Base-by-base conservation (phyloP, 2,888 invertebrate species). In the Drosophila suboccidentalis region DNA sequence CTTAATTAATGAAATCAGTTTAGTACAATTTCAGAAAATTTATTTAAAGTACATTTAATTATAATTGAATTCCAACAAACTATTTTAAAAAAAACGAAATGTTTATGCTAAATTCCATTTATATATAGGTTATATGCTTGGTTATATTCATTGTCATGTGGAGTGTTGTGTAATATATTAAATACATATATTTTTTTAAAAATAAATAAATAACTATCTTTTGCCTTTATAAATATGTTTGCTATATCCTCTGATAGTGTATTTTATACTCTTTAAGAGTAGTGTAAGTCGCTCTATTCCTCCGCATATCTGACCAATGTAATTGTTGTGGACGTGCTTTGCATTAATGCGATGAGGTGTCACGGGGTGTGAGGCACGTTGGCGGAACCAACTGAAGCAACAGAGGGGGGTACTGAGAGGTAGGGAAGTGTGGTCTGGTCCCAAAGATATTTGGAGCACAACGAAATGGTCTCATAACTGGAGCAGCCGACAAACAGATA, bases 401-500 rank as follows among this genome's bases (percentile, higher is more conserved):
- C 61, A 47, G 13, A 17, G 26, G 8, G 5, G n/a, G 51, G 13
- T 36, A 46, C 1, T 26, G 34, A 46, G 58, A 29, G 49, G 36
- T 41, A 32, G 50, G 26, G 46, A 15, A 19, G 13, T 13, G 11
- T 1, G 17, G 32, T 2, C 15, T 39, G 41, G 22, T 17, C 44
- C 29, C 54, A 10, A 64, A 68, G 58, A 66, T 80, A 75, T 84
- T 69, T 89, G 63, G 84, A 84, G 88, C 84, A 87, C 71, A 76
- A 55, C 86, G 77, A 87, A 85, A 83, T 71, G 62, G 70, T 65
- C 70, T 83, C 82, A 82, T 82, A 82, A 88, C 80, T 83, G 81
- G 69, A 70, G 70, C 86, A 73, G 15, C 29, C 49, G 53, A 26
- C 61, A 53, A 51, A 26, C 61, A 53, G 64, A 64, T 67, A 89